A percentile compares a stretch with the other conserved stretches of the same genome.
These are phyloP conservation scores for Myripristis murdjan DNA, from an alignment of 2,797 vertebrate genomes.

Conservation along the genomic window DNA sequence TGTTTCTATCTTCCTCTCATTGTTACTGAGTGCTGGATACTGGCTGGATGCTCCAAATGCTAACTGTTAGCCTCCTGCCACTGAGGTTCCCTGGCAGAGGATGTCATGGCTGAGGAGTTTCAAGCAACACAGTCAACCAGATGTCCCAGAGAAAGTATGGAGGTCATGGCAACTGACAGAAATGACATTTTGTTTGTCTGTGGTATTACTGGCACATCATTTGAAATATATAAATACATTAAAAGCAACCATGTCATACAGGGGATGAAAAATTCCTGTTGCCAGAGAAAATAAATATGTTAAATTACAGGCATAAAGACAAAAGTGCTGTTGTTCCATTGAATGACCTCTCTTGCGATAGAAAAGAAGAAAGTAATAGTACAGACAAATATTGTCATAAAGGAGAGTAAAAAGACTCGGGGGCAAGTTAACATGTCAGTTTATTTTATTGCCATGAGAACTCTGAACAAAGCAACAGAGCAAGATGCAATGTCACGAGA, in stretches of 20 bases:
- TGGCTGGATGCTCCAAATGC: too few relatives aligned
- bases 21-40: too few relatives aligned
- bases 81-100: too few relatives aligned
- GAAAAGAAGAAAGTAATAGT: background rate
- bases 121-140: too few relatives aligned
- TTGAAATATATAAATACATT: background rate
- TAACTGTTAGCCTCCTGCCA: too few relatives aligned
- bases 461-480: background rate
- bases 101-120: too few relatives aligned
- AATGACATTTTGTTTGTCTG: too few relatives aligned
- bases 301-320: background rate
- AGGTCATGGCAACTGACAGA: too few relatives aligned
- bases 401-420: background rate
- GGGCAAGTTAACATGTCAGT: background rate
- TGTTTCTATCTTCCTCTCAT: too few relatives aligned
- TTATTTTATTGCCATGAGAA: background rate
- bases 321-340: background rate
- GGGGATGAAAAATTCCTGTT: slow-evolving; percentile 1
- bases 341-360: background rate
- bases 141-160: too few relatives aligned
- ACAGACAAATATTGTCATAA: slow-evolving; percentile 4
- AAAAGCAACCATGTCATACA: background rate
- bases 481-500: background rate
- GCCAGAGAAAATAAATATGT: too few relatives aligned
- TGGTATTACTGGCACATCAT: too few relatives aligned